A percentile compares a stretch with the other conserved stretches of the same genome.
Evolutionary conservation across 2,888 invertebrate species (phyloP).

Genomic region (Lottia gigantea): DNA sequence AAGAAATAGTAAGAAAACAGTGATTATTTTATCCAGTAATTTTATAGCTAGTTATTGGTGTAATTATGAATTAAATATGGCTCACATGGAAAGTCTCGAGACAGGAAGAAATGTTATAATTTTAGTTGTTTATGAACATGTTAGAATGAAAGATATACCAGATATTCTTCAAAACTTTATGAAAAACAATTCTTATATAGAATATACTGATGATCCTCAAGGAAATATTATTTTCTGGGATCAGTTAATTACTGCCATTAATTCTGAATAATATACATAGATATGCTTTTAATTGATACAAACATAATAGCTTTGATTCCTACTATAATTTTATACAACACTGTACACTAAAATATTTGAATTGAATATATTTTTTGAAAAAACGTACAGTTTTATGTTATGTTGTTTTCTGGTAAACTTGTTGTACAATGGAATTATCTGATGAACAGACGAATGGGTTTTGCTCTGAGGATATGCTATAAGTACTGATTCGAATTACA

Average conservation of each 20-base stretch:
- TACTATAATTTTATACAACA: too few relatives aligned
- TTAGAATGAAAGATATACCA: slow-evolving; percentile 12
- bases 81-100: slow-evolving; percentile 25
- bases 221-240: slow-evolving; percentile 4
- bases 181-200: slow-evolving; percentile 18
- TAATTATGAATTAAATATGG: slow-evolving; percentile 35
- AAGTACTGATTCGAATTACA: too few relatives aligned
- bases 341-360: too few relatives aligned
- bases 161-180: slow-evolving; percentile 14
- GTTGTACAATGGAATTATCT: too few relatives aligned
- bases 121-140: slow-evolving; percentile 19
- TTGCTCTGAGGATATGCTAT: too few relatives aligned
- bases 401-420: too few relatives aligned
- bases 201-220: slow-evolving; percentile 13
- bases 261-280: neutral
- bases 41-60: slow-evolving; percentile 34
- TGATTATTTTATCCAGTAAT: slow-evolving; percentile 25
- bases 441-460: too few relatives aligned
- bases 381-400: too few relatives aligned
- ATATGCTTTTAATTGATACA: too few relatives aligned
- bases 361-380: too few relatives aligned
- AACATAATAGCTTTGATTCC: too few relatives aligned
- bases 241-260: neutral
- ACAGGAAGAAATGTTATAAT: slow-evolving; percentile 24
- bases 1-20: slow-evolving; percentile 24